Percentiles rank a stretch among this genome's conserved stretches.
phyloP scores from a whole-genome alignment of 2,888 invertebrate species.

The Callimorpha dominula region DNA sequence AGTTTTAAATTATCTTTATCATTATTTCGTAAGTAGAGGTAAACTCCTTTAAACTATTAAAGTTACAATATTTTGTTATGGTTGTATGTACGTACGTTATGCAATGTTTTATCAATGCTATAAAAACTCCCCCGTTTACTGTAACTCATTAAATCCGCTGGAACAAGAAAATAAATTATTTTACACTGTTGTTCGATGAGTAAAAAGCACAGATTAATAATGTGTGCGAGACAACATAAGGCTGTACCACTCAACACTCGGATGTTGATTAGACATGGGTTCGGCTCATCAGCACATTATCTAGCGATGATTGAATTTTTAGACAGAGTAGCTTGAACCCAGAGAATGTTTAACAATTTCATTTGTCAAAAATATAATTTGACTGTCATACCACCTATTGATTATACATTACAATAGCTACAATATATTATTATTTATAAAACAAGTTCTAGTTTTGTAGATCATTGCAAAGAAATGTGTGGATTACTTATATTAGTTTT shows the following conservation, averaged over 20 bases:
- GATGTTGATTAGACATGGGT: conserved; percentile 63
- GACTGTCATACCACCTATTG: not conserved
- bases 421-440: not conserved
- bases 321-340: conserved; percentile 55
- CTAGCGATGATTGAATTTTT: conserved; percentile 69
- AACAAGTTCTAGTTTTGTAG: not conserved
- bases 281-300: conserved; percentile 66
- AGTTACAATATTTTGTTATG: not conserved
- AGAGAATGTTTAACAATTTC: conserved; percentile 36
- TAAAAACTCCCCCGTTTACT: not conserved
- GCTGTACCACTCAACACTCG: conserved; percentile 43
- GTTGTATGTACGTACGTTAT: not conserved
- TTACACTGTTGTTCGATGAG: not conserved
- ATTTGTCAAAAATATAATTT: conserved; percentile 21
- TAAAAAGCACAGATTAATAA: conserved; percentile 25
- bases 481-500: no score
- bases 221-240: conserved; percentile 35
- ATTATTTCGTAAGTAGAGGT: not conserved
- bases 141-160: not conserved
- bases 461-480: no score
- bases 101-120: not conserved
- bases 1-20: no score
- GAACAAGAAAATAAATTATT: conserved; percentile 11
- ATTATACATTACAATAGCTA: not conserved
- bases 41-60: not conserved